Percentiles rank a stretch among this genome's conserved stretches.
These are phyloP conservation scores for Ammodytes dubius DNA, from an alignment of 2,113 vertebrate species.

Conservation along the genomic window DNA sequence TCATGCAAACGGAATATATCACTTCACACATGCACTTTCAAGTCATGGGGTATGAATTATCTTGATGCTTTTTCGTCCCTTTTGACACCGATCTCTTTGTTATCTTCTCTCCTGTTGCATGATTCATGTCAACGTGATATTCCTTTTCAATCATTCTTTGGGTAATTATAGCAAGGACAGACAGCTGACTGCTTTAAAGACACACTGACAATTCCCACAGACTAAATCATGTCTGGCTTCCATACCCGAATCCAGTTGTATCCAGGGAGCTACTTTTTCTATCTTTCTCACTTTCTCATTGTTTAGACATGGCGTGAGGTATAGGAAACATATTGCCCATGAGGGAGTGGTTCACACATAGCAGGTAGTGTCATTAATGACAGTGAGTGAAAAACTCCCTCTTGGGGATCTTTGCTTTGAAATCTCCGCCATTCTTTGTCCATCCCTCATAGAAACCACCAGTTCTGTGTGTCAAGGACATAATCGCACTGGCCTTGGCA, in stretches of 20 bases:
- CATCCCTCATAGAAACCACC: conserved; percentile 27
- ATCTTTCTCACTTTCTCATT: neutral
- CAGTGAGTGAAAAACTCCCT: conserved; percentile 15
- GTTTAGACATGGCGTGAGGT: neutral
- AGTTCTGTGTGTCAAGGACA: conserved; percentile 8
- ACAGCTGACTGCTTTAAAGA: conserved; percentile 3
- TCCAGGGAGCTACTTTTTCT: neutral
- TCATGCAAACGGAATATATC: conserved; percentile 8
- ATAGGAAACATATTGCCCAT: neutral
- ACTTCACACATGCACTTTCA: conserved; percentile 18
- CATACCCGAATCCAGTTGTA: neutral
- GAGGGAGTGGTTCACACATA: conserved; percentile 8
- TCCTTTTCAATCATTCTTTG: conserved; percentile 30
- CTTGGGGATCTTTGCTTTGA: conserved; percentile 19
- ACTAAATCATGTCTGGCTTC: conserved; percentile 1
- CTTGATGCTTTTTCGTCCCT: neutral
- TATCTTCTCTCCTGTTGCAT: conserved; percentile 36
- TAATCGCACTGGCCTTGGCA: neutral
- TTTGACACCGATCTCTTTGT: conserved; percentile 20
- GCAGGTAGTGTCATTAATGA: neutral
- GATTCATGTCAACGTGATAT: conserved; percentile 46
- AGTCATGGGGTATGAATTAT: neutral
- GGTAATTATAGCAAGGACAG: neutral
- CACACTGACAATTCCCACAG: neutral
- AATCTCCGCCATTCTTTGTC: neutral